Conservation (phyloP, 2,888 invertebrate species). For the Dilophus febrilis region DNA sequence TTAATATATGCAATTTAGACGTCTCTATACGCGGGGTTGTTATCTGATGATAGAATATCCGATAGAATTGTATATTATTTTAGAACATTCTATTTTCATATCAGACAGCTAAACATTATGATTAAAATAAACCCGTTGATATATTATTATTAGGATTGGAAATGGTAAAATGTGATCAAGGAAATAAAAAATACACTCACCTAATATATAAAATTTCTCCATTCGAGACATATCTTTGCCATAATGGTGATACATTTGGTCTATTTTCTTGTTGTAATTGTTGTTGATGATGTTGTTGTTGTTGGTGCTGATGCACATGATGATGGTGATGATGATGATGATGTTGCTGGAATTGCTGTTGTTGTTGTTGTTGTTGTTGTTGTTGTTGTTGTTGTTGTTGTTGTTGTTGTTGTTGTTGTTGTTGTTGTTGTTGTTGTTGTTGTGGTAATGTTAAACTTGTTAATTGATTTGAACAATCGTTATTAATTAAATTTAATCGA, state of each 20-base stretch:
- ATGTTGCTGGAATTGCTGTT: constrained; percentile 17
- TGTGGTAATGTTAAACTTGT: constrained; percentile 5
- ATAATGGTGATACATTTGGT: constrained; percentile 51
- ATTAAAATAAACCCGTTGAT: too few relatives aligned
- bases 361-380: constrained; percentile 1
- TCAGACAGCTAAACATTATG: too few relatives aligned
- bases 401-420: constrained; percentile 4
- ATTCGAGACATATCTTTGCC: constrained; percentile 56
- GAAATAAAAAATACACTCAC: constrained; percentile 39
- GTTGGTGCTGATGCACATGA: background rate
- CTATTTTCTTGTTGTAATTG: constrained; percentile 10
- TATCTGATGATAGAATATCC: too few relatives aligned
- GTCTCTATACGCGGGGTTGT: too few relatives aligned
- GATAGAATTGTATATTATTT: too few relatives aligned
- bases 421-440: constrained; percentile 11
- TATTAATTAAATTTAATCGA: too few relatives aligned
- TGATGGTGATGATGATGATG: constrained; percentile 9
- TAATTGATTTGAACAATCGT: too few relatives aligned
- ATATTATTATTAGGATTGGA: too few relatives aligned
- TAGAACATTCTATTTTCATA: too few relatives aligned
- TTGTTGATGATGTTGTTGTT: constrained; percentile 10
- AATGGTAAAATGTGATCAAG: too few relatives aligned
- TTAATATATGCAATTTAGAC: too few relatives aligned
- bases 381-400: constrained; percentile 10
- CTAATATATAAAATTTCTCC: constrained; percentile 62